A percentile compares a stretch with the other conserved stretches of the same genome.
These are phyloP conservation scores for Onychomys leucogaster DNA, from an alignment of 2,797 vertebrate species.

Conservation along the genomic window DNA sequence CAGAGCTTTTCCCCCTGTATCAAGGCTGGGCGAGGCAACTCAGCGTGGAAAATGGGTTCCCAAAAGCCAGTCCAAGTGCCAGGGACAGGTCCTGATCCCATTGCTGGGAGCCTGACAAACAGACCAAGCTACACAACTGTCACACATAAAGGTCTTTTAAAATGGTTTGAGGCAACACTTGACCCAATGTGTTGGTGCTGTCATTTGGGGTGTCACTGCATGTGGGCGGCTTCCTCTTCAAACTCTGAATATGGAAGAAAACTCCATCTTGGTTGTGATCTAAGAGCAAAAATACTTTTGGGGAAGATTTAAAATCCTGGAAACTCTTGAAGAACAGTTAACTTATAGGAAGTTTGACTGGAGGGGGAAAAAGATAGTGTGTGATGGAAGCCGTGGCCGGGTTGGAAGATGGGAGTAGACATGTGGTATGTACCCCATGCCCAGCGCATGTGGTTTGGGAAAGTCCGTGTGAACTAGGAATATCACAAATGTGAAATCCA, in stretches of 20 bases:
- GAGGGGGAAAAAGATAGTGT: background rate
- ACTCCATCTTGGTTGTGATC: background rate
- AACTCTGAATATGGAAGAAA: background rate
- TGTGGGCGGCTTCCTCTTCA: background rate
- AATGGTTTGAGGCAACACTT: background rate
- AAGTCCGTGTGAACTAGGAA: slow-evolving; percentile 62
- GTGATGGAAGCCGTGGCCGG: background rate
- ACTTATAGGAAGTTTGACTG: background rate
- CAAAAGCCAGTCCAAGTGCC: no score
- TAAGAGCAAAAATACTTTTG: background rate
- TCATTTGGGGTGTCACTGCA: background rate
- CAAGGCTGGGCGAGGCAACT: no score
- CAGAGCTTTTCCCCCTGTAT: no score
- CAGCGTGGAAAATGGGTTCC: no score
- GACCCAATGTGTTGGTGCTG: background rate
- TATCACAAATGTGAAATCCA: slow-evolving; percentile 47
- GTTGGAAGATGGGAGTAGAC: background rate
- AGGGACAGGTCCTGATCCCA: no score
- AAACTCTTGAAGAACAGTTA: background rate
- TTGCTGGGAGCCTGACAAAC: no score
- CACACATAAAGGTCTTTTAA: background rate
- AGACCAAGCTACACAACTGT: no score
- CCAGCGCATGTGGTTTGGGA: slow-evolving; percentile 51
- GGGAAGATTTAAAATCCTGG: slow-evolving; percentile 33
- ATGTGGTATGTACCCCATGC: background rate